Conservation (phyloP, 2,888 invertebrate species). For the Pardosa pseudoannulata region DNA sequence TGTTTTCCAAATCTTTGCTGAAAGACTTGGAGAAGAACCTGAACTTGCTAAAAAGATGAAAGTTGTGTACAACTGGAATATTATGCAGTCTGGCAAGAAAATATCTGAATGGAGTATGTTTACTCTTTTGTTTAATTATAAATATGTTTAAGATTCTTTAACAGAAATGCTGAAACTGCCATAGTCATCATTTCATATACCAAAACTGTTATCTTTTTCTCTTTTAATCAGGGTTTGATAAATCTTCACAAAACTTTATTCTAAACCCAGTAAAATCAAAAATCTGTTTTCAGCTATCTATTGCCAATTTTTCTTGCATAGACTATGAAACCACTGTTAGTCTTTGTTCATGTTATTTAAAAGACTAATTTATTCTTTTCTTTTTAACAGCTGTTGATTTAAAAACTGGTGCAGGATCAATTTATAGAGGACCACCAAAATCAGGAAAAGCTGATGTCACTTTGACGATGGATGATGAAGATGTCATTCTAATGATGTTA, state of each 20-base stretch:
- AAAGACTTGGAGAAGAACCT: conserved; percentile 85
- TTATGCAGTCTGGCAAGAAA: conserved; percentile 88
- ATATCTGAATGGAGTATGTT: conserved; percentile 93
- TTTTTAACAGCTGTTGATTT: conserved; percentile 94
- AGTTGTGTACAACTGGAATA: conserved; percentile 90
- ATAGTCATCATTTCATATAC: no score
- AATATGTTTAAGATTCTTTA: not conserved
- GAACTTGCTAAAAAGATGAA: conserved; percentile 87
- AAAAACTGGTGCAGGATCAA: conserved; percentile 83
- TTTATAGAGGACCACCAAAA: conserved; percentile 86
- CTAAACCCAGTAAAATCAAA: no score
- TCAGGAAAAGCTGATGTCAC: conserved; percentile 90
- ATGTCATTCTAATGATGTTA: conserved; percentile 85
- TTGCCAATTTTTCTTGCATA: no score
- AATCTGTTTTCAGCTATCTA: no score
- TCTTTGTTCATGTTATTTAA: no score
- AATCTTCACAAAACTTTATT: no score
- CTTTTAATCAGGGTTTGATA: no score
- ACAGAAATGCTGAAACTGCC: no score
- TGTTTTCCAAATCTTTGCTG: conserved; percentile 86
- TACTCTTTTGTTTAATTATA: conserved; percentile 77
- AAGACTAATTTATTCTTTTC: no score
- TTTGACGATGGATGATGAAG: conserved; percentile 89
- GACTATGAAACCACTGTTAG: no score
- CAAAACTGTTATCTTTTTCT: no score